Evolutionary conservation across 2,797 vertebrate genomes (phyloP).

Genomic region (Myripristis jacobus): DNA sequence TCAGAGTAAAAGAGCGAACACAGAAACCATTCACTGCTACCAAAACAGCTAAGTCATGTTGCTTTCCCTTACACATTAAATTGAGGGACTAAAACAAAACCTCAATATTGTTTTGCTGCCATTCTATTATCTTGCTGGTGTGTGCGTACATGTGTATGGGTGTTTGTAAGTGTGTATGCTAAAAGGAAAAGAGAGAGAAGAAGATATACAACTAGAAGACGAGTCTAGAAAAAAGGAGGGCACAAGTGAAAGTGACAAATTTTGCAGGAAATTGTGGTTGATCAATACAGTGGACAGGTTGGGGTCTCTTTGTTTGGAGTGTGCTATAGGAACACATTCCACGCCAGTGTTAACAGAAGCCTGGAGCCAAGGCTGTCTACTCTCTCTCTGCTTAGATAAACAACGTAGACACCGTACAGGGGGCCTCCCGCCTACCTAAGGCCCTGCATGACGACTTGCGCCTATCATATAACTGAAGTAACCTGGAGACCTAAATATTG

Average conservation of each 20-base stretch:
- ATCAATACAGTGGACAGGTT: slow-evolving; percentile 87
- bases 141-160: not conserved
- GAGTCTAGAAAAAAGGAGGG: slow-evolving; percentile 28
- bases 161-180: not conserved
- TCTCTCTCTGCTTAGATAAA: slow-evolving; percentile 89
- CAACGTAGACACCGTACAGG: slow-evolving; percentile 82
- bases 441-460: slow-evolving; percentile 70
- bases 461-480: slow-evolving; percentile 71
- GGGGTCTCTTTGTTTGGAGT: slow-evolving; percentile 91
- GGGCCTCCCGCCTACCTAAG: slow-evolving; percentile 86
- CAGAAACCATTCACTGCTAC: slow-evolving; percentile 30
- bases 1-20: slow-evolving; percentile 38
- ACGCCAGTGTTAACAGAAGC: slow-evolving; percentile 89
- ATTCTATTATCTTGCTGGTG: not conserved
- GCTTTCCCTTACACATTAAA: slow-evolving; percentile 17
- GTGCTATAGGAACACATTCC: slow-evolving; percentile 88
- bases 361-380: slow-evolving; percentile 91
- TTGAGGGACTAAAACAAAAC: slow-evolving; percentile 22
- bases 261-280: slow-evolving; percentile 79
- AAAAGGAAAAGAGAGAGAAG: not conserved
- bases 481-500: slow-evolving; percentile 73
- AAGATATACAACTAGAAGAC: slow-evolving; percentile 26
- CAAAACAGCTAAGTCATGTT: slow-evolving; percentile 19
- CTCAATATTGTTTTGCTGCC: slow-evolving; percentile 11
- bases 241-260: slow-evolving; percentile 61